Conservation (phyloP, 2,888 invertebrate genomes). For the Pecten maximus region DNA sequence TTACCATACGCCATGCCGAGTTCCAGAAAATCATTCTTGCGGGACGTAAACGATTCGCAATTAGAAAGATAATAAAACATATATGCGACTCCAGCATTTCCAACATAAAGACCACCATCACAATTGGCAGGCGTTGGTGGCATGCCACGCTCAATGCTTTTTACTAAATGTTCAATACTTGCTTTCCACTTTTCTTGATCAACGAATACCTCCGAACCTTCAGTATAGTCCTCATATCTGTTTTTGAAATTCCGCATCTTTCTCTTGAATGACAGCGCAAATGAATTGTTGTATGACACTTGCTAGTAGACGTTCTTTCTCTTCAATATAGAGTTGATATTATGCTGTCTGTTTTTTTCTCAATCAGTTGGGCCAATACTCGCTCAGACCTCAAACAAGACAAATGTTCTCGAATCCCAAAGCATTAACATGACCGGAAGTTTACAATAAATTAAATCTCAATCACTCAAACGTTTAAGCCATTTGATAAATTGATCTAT, state of each 20-base stretch:
- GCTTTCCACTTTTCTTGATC: slow-evolving; percentile 68
- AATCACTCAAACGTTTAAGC: not conserved
- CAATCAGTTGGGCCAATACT: too few species aligned
- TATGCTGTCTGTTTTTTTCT: too few species aligned
- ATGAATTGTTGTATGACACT: not conserved
- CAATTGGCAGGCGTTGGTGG: slow-evolving; percentile 70
- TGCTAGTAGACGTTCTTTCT: not conserved
- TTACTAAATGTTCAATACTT: slow-evolving; percentile 61
- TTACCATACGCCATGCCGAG: slow-evolving; percentile 87
- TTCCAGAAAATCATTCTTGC: slow-evolving; percentile 83
- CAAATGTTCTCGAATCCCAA: too few species aligned
- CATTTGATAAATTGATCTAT: too few species aligned
- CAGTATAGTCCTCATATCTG: slow-evolving; percentile 67
- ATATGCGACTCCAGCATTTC: slow-evolving; percentile 88
- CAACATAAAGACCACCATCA: slow-evolving; percentile 88
- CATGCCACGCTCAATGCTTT: slow-evolving; percentile 68
- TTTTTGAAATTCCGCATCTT: slow-evolving; percentile 75
- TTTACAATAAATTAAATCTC: not conserved
- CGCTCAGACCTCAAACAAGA: too few species aligned
- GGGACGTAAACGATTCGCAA: slow-evolving; percentile 81
- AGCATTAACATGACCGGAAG: not conserved
- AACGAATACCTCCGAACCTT: slow-evolving; percentile 64
- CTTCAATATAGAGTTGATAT: not conserved
- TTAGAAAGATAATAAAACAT: slow-evolving; percentile 89
- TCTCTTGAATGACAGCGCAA: not conserved